Conservation (phyloP, 2,888 invertebrate genomes). For the Linnaemya vulpina region DNA sequence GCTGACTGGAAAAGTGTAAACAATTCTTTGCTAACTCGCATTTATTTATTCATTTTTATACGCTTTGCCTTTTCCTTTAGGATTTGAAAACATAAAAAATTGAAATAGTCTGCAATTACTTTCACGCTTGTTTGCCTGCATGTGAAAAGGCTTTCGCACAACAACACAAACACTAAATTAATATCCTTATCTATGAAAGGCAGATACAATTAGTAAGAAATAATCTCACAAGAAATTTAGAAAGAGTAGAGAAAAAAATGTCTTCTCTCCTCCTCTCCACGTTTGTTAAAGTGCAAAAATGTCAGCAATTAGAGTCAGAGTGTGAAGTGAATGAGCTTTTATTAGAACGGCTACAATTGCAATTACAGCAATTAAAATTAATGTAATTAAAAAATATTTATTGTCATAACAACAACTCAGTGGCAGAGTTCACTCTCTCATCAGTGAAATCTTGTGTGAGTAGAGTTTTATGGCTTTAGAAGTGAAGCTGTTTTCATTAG, state of each 20-base stretch:
- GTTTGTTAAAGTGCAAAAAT: conserved; percentile 11
- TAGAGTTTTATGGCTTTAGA: background rate
- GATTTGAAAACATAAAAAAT: background rate
- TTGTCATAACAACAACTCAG: background rate
- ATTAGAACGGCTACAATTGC: conserved; percentile 8
- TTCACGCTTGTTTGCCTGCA: too few relatives aligned
- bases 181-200: conserved; percentile 54
- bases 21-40: background rate
- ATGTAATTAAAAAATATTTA: conserved; percentile 23
- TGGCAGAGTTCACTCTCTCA: background rate
- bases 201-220: conserved; percentile 50
- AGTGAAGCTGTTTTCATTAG: background rate
- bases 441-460: background rate
- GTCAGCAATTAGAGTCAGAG: background rate
- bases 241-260: background rate
- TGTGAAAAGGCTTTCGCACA: background rate
- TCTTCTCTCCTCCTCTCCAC: background rate
- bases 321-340: conserved; percentile 3
- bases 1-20: background rate
- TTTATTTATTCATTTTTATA: background rate
- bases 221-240: background rate
- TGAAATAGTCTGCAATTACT: background rate
- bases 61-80: background rate
- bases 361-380: conserved; percentile 51
- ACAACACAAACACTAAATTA: conserved; percentile 10